Conservation (phyloP, 2,113 vertebrate genomes). For the Spilogale gracilis region DNA sequence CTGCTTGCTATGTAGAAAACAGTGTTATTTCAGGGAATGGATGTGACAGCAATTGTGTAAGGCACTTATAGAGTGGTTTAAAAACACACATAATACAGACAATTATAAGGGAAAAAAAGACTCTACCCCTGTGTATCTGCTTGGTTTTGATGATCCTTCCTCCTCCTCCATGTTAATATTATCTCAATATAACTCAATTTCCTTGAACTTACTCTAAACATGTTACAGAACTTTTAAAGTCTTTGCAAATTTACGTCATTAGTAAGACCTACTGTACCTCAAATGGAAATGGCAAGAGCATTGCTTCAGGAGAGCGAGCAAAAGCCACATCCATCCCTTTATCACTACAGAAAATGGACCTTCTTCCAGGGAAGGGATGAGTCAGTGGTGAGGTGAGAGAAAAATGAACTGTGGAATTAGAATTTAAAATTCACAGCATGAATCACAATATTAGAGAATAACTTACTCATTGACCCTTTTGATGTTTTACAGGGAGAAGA, state of each 20-base stretch:
- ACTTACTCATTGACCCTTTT: constrained; percentile 64
- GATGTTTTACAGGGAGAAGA: constrained; percentile 68
- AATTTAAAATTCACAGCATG: constrained; percentile 77
- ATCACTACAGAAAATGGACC: constrained; percentile 61
- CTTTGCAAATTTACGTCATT: constrained; percentile 72
- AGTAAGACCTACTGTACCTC: constrained; percentile 75
- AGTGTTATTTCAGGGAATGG: not conserved
- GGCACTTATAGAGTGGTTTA: not conserved
- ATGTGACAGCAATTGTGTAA: not conserved
- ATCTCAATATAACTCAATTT: constrained; percentile 50
- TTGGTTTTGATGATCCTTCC: constrained; percentile 19
- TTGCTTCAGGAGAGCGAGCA: constrained; percentile 33
- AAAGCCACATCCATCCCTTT: constrained; percentile 59
- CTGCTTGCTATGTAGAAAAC: not conserved
- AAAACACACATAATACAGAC: not conserved
- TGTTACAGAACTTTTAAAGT: constrained; percentile 74
- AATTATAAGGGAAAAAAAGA: not conserved
- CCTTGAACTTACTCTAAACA: constrained; percentile 65
- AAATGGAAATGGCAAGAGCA: constrained; percentile 79
- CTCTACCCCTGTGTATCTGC: not conserved
- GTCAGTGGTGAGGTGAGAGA: constrained; percentile 52
- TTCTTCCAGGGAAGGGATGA: constrained; percentile 48
- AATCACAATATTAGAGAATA: constrained; percentile 65
- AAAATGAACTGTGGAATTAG: constrained; percentile 58
- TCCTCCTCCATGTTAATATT: not conserved